Evolutionary conservation across 2,797 vertebrate species (phyloP).

Genomic region (Alfaro cultratus): DNA sequence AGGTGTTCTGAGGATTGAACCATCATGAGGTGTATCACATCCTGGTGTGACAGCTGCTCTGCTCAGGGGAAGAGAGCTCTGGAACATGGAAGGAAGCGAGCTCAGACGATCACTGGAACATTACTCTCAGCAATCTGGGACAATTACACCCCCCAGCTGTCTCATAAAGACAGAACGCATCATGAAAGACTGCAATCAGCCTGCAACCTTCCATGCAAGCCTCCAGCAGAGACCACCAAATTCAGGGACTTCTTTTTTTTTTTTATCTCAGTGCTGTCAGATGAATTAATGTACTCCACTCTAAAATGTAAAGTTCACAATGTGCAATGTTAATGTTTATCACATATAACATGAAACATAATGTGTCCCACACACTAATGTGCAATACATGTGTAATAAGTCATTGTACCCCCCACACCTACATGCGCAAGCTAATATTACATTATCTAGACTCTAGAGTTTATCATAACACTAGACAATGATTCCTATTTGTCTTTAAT

Average conservation of each 20-base stretch:
- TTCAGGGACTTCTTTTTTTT: neutral
- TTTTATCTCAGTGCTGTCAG: neutral
- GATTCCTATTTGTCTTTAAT: neutral
- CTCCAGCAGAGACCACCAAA: neutral
- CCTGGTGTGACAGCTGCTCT: neutral
- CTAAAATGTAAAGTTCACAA: slow-evolving; percentile 1
- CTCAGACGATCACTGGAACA: neutral
- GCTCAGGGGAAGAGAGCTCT: neutral
- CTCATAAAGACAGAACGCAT: neutral
- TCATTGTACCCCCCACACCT: neutral
- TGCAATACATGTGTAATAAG: neutral
- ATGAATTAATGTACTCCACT: neutral
- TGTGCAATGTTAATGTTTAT: neutral
- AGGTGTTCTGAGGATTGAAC: neutral
- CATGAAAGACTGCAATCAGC: neutral
- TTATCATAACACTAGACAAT: neutral
- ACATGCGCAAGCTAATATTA: neutral
- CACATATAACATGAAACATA: neutral
- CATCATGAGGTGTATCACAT: neutral
- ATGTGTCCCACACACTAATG: neutral
- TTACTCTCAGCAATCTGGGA: neutral
- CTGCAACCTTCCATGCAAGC: neutral
- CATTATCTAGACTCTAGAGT: neutral
- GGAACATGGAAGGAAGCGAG: neutral
- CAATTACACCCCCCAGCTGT: neutral